Evolutionary conservation across 2,888 invertebrate genomes (phyloP), one percentile per base, ranked within the genome.

Genomic region (Himalopsyche japonica): DNA sequence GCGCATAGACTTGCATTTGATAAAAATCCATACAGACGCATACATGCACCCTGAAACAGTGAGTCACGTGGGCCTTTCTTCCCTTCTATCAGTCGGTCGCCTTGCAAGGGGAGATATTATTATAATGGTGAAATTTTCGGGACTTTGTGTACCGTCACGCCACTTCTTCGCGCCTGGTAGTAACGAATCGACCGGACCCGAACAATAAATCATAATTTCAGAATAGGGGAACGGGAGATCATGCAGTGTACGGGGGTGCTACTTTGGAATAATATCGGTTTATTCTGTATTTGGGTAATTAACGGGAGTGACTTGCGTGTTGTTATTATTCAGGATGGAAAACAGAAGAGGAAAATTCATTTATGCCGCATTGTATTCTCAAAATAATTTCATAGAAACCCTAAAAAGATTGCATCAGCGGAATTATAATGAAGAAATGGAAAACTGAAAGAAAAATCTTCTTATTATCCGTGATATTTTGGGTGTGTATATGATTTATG

Each of bases 101-200:
- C 70, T 70, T 70, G 70, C 70, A 27, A 70, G 70, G 70, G 70
- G 70, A 70, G 70, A 70, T 70, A 70, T 70, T 70, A 27, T 70
- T 70, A 27, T 70, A 70, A 70, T 27, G 70, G 70, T 70, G 70
- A 70, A 70, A 70, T 70, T 57, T 70, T 70, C 70, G 70, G 70
- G 70, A 70, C 70, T 70, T 70, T 70, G 70, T 70, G 70, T 70
- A 70, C 70, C 70, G 70, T 70, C 70, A 70, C 70, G 70, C 70
- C 70, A 70, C 27, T 70, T 70, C 70, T 70, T 70, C 70, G 70
- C 70, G 70, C 70, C 70, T 70, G 70, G 70, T 70, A 70, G 70
- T 27, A 70, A 27, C 20, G 70, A 70, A 70, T 70, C 70, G 70
- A 70, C 70, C 70, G 70, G 70, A 70, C 70, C 70, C 70, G 30